Evolutionary conservation across 2,797 vertebrate species (phyloP).

Genomic region (Telmatherina bonti): DNA sequence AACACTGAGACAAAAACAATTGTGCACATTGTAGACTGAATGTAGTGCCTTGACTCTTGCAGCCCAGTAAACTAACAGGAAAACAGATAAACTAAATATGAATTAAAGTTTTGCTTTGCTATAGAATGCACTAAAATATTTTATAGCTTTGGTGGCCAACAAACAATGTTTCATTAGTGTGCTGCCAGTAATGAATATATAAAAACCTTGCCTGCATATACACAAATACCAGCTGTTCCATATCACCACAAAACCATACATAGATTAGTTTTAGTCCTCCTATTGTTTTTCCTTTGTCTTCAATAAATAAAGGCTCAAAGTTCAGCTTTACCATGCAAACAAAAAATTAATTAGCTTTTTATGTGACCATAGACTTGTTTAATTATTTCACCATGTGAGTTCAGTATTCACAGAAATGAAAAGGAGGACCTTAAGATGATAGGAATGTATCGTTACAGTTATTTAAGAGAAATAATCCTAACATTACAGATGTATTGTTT

Average conservation of each 20-base stretch:
- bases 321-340: neutral
- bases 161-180: conserved; percentile 21
- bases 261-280: conserved; percentile 1
- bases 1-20: conserved; percentile 71
- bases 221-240: conserved; percentile 4
- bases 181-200: neutral
- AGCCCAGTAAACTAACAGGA: conserved; percentile 39
- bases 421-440: neutral
- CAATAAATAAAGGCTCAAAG: neutral
- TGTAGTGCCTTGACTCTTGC: conserved; percentile 50
- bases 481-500: too few relatives aligned
- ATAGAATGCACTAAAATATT: conserved; percentile 27
- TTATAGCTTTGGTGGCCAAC: conserved; percentile 21
- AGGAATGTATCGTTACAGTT: too few relatives aligned
- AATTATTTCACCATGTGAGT: neutral
- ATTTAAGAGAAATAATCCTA: too few relatives aligned
- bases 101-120: conserved; percentile 36
- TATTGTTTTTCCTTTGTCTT: neutral
- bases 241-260: conserved; percentile 5
- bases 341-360: neutral
- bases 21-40: conserved; percentile 51
- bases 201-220: neutral
- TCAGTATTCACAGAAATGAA: neutral
- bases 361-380: neutral
- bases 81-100: conserved; percentile 36